Conservation (phyloP, 2,797 vertebrate genomes). For the Hypotaenidia philippensis region DNA sequence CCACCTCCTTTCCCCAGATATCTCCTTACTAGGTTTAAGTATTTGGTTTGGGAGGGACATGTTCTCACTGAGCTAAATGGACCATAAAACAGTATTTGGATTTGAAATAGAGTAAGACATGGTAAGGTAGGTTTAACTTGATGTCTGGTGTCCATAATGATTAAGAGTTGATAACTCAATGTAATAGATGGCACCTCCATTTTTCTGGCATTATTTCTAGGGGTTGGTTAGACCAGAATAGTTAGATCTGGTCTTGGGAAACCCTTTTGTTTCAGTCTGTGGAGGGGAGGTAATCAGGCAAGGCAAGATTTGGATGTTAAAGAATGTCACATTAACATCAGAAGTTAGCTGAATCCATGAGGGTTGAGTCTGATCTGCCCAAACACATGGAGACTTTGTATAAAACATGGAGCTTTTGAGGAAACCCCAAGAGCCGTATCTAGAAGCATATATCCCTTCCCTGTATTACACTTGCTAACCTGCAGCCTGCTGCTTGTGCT, state of each 20-base stretch:
- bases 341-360: neutral
- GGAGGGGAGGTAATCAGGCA: neutral
- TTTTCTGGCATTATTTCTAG: neutral
- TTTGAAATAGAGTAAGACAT: neutral
- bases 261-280: neutral
- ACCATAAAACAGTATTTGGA: neutral
- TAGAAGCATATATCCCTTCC: neutral
- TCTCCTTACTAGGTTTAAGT: neutral
- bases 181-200: neutral
- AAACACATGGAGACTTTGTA: neutral
- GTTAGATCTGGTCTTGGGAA: neutral
- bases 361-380: neutral
- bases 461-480: fast-evolving
- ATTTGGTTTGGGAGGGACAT: fast-evolving
- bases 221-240: neutral
- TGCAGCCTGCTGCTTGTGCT: neutral
- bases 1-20: neutral
- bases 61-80: neutral
- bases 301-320: neutral
- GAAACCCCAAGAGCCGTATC: neutral
- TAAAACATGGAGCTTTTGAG: neutral
- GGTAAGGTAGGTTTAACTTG: neutral
- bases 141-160: neutral
- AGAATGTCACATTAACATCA: too few species aligned
- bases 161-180: neutral